Evolutionary conservation across 2,797 vertebrate genomes (phyloP).

Genomic region (Hoplostethus atlanticus): DNA sequence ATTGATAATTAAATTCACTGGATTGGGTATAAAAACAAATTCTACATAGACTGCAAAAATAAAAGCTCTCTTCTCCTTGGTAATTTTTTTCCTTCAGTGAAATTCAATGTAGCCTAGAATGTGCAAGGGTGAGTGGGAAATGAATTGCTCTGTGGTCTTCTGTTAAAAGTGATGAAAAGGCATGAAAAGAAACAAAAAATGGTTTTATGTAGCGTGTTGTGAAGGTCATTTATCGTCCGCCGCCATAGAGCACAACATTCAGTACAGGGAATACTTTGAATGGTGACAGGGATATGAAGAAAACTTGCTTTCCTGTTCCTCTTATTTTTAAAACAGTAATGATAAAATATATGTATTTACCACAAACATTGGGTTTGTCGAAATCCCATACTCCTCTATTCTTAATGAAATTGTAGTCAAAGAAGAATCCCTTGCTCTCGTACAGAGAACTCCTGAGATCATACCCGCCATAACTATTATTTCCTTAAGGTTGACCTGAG

Average conservation of each 20-base stretch:
- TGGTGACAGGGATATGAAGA: background rate
- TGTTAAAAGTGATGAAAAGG: conserved; percentile 26
- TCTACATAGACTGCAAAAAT: conserved; percentile 31
- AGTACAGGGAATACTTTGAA: background rate
- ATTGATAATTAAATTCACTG: conserved; percentile 64
- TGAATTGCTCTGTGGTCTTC: conserved; percentile 9
- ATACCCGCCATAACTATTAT: no score
- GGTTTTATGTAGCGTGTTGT: background rate
- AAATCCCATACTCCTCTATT: background rate
- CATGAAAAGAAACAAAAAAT: background rate
- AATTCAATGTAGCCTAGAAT: conserved; percentile 19
- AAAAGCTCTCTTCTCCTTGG: conserved; percentile 41
- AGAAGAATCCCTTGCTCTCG: no score
- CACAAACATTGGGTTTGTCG: no score
- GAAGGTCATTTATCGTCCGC: background rate
- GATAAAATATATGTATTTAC: background rate
- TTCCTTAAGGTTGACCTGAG: background rate
- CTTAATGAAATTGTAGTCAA: no score
- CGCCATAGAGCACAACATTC: background rate
- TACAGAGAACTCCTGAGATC: no score
- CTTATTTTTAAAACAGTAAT: background rate
- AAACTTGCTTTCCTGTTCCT: background rate
- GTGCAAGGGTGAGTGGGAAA: conserved; percentile 38
- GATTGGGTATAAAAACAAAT: conserved; percentile 46
- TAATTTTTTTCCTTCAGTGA: conserved; percentile 22